These are phyloP conservation scores for Yponomeuta evonymella DNA, from an alignment of 2,888 invertebrate genomes.

Conservation along the genomic window DNA sequence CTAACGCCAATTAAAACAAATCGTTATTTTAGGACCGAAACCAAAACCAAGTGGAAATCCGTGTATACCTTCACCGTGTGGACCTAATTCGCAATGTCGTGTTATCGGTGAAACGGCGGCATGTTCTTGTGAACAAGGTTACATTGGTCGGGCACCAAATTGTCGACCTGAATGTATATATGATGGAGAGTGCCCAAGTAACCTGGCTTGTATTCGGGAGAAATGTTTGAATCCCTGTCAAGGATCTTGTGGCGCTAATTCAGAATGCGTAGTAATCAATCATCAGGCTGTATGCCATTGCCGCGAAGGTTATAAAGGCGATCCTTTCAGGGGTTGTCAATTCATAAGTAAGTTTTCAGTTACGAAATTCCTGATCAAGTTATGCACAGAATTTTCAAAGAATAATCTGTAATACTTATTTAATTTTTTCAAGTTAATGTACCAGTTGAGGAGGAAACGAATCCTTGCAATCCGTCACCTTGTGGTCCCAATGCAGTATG, in stretches of 20 bases:
- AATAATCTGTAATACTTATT: background rate
- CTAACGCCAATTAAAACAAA: no score
- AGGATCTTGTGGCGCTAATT: constrained; percentile 87
- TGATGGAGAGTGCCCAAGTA: constrained; percentile 89
- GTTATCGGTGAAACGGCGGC: constrained; percentile 84
- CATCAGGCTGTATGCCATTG: constrained; percentile 91
- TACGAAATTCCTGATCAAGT: constrained; percentile 1
- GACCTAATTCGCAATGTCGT: constrained; percentile 88
- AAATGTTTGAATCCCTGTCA: constrained; percentile 89
- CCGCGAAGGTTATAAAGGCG: constrained; percentile 85
- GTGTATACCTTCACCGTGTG: constrained; percentile 89
- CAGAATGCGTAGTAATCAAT: constrained; percentile 86
- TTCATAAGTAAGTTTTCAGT: constrained; percentile 53
- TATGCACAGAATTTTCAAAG: background rate
- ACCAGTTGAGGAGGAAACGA: constrained; percentile 79
- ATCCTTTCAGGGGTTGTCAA: constrained; percentile 87
- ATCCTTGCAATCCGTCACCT: constrained; percentile 90
- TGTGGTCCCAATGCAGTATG: constrained; percentile 92
- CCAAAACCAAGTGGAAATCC: constrained; percentile 80
- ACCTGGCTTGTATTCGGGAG: constrained; percentile 88
- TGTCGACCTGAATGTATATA: constrained; percentile 91
- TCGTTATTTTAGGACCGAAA: constrained; percentile 66
- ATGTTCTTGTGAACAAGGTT: constrained; percentile 87
- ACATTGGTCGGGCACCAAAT: constrained; percentile 88
- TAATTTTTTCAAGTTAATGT: constrained; percentile 59